Evolutionary conservation across 2,888 invertebrate genomes (phyloP).

Genomic region (Ichneumon xanthorius): DNA sequence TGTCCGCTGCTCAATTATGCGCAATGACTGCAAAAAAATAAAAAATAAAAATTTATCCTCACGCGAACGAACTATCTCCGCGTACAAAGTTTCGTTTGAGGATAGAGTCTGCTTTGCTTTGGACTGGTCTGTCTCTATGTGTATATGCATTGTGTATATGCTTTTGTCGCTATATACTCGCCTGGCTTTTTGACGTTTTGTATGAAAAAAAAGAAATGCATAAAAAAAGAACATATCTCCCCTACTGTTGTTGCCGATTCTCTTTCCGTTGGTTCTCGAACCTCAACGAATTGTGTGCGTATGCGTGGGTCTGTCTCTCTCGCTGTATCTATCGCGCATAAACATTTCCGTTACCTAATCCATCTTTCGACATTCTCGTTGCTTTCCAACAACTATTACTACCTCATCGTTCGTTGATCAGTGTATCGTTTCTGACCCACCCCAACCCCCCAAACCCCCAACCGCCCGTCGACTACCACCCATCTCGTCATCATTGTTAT

Average conservation of each 20-base stretch:
- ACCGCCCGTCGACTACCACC: conserved; percentile 33
- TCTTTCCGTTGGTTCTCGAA: conserved; percentile 50
- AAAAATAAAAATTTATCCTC: conserved; percentile 8
- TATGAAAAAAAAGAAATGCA: conserved; percentile 11
- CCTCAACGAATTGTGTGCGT: conserved; percentile 53
- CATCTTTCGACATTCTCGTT: conserved; percentile 71
- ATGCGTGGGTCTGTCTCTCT: conserved; percentile 57
- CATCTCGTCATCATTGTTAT: conserved; percentile 25
- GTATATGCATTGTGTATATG: conserved; percentile 63
- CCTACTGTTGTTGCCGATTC: conserved; percentile 48
- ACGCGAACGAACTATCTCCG: conserved; percentile 27
- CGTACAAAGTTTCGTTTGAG: conserved; percentile 44
- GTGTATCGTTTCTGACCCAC: conserved; percentile 1
- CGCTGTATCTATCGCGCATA: conserved; percentile 55
- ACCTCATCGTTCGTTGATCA: conserved; percentile 2
- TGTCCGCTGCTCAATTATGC: neutral
- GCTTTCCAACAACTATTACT: conserved; percentile 48
- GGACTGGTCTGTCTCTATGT: conserved; percentile 68
- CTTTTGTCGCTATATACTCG: conserved; percentile 72
- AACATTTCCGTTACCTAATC: conserved; percentile 59
- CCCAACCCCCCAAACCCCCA: neutral
- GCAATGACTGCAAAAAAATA: conserved; percentile 33
- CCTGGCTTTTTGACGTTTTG: conserved; percentile 59
- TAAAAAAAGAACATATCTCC: conserved; percentile 13
- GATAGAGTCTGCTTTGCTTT: conserved; percentile 46